Conservation (phyloP, 2,888 invertebrate genomes). For the Archaeoteleia sp. region DNA sequence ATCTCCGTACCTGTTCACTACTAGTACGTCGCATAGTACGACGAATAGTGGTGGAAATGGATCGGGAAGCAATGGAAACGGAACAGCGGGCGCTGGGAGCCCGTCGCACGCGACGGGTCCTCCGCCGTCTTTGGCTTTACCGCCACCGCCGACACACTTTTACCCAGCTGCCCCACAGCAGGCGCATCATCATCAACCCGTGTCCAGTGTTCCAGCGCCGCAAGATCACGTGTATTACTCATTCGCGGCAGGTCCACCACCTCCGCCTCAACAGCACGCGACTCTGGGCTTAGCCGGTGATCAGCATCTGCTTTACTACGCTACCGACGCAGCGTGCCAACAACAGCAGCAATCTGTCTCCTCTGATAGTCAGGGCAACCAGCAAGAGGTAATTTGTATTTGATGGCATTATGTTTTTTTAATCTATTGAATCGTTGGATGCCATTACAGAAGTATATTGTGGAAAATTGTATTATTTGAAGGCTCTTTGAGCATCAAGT, state of each 20-base stretch:
- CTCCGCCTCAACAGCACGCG: slow-evolving; percentile 64
- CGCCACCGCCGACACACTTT: slow-evolving; percentile 62
- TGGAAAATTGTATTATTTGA: background rate
- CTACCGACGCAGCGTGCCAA: slow-evolving; percentile 66
- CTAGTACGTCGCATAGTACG: slow-evolving; percentile 71
- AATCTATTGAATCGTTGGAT: background rate
- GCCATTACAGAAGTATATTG: background rate
- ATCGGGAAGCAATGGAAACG: slow-evolving; percentile 60
- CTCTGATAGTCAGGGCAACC: slow-evolving; percentile 64
- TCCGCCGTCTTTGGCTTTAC: slow-evolving; percentile 59
- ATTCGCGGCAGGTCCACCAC: slow-evolving; percentile 64
- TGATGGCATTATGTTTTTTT: slow-evolving; percentile 4
- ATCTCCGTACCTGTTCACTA: slow-evolving; percentile 74
- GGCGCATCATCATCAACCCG: slow-evolving; percentile 52
- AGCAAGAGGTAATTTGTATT: slow-evolving; percentile 66
- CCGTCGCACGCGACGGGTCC: slow-evolving; percentile 60
- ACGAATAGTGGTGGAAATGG: slow-evolving; percentile 60
- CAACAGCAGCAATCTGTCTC: slow-evolving; percentile 58
- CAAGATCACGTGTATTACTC: slow-evolving; percentile 72
- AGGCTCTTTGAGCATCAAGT: too few species aligned
- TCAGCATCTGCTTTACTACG: slow-evolving; percentile 68
- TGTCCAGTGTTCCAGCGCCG: slow-evolving; percentile 62
- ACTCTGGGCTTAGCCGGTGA: slow-evolving; percentile 67
- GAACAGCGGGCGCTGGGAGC: slow-evolving; percentile 62
- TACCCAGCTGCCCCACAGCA: slow-evolving; percentile 63